Evolutionary conservation across 1,140 invertebrate genomes (phyloP).

Genomic region (Artemia franciscana): DNA sequence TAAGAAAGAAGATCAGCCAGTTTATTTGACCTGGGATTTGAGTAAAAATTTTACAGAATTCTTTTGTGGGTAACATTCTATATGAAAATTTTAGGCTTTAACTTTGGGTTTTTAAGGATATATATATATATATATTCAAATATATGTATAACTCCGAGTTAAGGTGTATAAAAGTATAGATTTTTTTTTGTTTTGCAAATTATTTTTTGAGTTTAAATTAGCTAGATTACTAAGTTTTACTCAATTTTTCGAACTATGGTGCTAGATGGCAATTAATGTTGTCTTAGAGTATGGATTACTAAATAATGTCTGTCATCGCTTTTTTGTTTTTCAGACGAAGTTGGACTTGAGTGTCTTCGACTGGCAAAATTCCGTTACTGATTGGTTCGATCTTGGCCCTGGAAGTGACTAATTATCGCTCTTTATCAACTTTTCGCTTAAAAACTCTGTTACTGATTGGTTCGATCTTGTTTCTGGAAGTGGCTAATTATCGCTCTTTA

Average conservation of each 20-base stretch:
- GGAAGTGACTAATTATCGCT: slow-evolving; percentile 20
- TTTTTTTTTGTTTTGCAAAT: no score
- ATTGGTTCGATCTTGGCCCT: slow-evolving; percentile 44
- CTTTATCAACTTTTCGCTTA: no score
- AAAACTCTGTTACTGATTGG: slow-evolving; percentile 37
- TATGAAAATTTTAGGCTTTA: no score
- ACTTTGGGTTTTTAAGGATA: no score
- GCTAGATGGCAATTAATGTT: not conserved
- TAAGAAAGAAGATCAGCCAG: no score
- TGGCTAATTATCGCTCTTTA: no score
- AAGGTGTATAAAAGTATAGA: not conserved
- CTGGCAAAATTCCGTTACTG: slow-evolving; percentile 32
- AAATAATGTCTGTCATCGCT: slow-evolving; percentile 4
- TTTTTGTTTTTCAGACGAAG: slow-evolving; percentile 27
- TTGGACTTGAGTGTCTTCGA: slow-evolving; percentile 38
- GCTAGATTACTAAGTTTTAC: not conserved
- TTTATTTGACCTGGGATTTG: no score
- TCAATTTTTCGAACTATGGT: not conserved
- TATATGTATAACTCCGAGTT: not conserved
- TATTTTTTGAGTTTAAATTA: not conserved
- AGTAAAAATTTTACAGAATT: no score
- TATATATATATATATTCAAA: no score
- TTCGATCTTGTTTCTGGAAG: slow-evolving; percentile 39
- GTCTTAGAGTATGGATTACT: slow-evolving; percentile 1
- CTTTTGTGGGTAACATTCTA: no score